Percentiles rank a stretch among this genome's conserved stretches.
Conservation (phyloP, 2,797 vertebrate species). For the Craterocephalus amniculus region DNA sequence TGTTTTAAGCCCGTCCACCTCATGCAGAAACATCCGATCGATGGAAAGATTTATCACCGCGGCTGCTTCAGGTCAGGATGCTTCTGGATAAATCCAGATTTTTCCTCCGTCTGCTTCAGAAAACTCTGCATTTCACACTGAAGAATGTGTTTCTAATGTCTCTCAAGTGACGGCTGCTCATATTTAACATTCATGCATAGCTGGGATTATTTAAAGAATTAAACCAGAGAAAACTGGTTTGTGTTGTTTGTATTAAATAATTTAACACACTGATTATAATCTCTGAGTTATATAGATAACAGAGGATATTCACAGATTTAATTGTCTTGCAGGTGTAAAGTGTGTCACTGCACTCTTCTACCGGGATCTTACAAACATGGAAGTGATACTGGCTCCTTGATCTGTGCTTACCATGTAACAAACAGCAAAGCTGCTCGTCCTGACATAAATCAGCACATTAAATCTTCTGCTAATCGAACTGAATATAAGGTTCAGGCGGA, state of each 20-base stretch:
- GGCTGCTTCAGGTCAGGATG: constrained; percentile 89
- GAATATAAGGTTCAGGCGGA: constrained; percentile 4
- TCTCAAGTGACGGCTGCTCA: constrained; percentile 14
- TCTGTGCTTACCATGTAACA: constrained; percentile 55
- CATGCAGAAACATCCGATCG: constrained; percentile 86
- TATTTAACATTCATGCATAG: neutral
- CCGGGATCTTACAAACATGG: constrained; percentile 52
- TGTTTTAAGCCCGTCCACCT: constrained; percentile 88
- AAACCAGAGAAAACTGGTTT: neutral
- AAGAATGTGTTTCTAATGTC: constrained; percentile 21
- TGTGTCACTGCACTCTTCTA: constrained; percentile 64
- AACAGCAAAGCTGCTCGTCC: neutral
- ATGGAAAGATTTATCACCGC: constrained; percentile 88
- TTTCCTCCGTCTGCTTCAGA: neutral
- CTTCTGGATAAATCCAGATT: neutral
- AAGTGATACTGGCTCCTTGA: constrained; percentile 39
- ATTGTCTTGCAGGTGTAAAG: constrained; percentile 62
- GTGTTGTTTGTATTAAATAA: neutral
- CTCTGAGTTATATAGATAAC: neutral
- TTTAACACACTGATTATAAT: neutral
- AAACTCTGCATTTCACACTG: neutral
- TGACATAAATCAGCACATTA: neutral
- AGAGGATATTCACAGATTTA: neutral
- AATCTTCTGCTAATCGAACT: constrained; percentile 3
- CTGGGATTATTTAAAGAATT: neutral